phyloP scores from a whole-genome alignment of 2,797 vertebrate genomes.

The Halcyon smyrnensis region DNA sequence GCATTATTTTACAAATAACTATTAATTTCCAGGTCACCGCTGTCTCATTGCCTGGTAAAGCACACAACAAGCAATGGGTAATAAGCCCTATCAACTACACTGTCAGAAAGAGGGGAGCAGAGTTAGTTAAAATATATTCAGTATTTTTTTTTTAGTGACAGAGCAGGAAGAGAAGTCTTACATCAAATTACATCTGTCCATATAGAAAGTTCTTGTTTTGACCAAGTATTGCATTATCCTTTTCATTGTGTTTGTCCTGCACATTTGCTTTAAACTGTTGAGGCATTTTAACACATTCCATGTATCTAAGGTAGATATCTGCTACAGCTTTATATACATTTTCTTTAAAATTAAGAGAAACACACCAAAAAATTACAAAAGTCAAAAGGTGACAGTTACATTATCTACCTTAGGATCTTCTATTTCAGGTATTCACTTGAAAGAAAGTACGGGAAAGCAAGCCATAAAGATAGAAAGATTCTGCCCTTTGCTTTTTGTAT shows the following conservation, averaged over 20 bases:
- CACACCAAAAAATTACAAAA: not conserved
- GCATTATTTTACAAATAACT: not conserved
- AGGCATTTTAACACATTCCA: not conserved
- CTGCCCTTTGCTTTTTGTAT: not conserved
- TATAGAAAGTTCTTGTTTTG: not conserved
- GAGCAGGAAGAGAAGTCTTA: not conserved
- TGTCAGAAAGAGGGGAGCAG: not conserved
- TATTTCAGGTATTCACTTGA: not conserved
- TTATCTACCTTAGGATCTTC: not conserved
- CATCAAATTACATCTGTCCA: not conserved
- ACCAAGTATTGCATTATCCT: not conserved
- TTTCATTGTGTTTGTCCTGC: not conserved
- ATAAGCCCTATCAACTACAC: not conserved
- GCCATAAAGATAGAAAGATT: not conserved
- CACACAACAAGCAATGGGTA: not conserved
- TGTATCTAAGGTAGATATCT: not conserved
- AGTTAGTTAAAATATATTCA: not conserved
- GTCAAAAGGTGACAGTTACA: not conserved
- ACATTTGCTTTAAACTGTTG: not conserved
- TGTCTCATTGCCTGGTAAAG: not conserved
- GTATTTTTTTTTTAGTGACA: not conserved
- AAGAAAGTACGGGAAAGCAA: not conserved
- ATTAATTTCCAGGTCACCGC: not conserved
- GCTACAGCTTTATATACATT: not conserved
- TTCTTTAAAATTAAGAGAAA: not conserved